Evolutionary conservation across 1,140 invertebrate genomes (phyloP), one percentile per base, ranked within the genome.

Genomic region (Acromyrmex charruanus): DNA sequence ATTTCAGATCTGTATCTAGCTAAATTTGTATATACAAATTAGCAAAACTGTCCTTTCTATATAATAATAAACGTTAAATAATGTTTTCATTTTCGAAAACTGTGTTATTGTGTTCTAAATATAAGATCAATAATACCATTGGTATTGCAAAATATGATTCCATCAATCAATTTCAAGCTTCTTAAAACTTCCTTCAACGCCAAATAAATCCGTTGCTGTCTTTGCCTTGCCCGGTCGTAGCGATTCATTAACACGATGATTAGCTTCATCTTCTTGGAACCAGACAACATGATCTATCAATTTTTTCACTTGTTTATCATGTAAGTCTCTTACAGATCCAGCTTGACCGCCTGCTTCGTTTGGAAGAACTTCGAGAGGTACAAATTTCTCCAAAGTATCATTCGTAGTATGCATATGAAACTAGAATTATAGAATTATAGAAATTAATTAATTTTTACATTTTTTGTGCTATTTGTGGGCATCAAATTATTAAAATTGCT

Each of bases 121-220:
- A 44, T 77, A 31, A 66, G 35, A 39, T 39, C 6, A 59, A 58
- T 9, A 55, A 75, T 21, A 10, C 14, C 9, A 28, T 44, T 10
- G 35, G 9, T 44, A 1, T 18, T 18, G 39, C 6, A 66, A 31
- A 28, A 21, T 1, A 49, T 65, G 39, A 44, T 44, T 59, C 3
- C 6, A 39, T 87, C 12, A 97, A 95, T 97, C 97, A 51, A 97
- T 96, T 74, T 97, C 96, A 25, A 97, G 91, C 90, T 97, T 97
- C 91, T 97, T 97, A 89, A 97, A 97, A 21, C 96, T 97, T 2
- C 97, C 97, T 91, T 97, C 97, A 1, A 97, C 95, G 10, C 97
- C 96, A 89, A 97, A 97, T 5, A 97, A 94, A 84, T 97, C 96
- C 0, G 96, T 95, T 2, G 95, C 96, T 53, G 95, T 96, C 92